These are phyloP conservation scores for Reinhardtius hippoglossoides DNA, from an alignment of 2,113 vertebrate species.

Conservation along the genomic window DNA sequence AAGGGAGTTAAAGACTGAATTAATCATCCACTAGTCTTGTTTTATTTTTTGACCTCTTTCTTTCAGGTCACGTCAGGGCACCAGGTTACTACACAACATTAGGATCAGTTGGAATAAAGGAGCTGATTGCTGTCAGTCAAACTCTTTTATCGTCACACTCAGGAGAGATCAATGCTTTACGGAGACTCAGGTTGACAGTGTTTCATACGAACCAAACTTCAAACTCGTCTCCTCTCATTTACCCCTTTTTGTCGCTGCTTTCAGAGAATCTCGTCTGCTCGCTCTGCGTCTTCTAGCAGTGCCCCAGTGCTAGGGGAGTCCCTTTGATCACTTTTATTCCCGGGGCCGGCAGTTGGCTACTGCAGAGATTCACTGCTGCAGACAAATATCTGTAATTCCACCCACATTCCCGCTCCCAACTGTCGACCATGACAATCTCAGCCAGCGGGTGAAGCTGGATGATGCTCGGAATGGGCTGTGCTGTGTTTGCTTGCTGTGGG, in stretches of 20 bases:
- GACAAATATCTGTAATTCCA: slow-evolving; percentile 25
- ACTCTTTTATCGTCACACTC: background rate
- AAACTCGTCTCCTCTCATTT: background rate
- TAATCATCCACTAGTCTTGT: slow-evolving; percentile 16
- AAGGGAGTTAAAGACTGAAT: slow-evolving; percentile 21
- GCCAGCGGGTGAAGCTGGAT: slow-evolving; percentile 8
- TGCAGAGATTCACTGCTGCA: slow-evolving; percentile 10
- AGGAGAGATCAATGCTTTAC: background rate
- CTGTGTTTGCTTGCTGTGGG: no score
- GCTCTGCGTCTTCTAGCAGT: background rate
- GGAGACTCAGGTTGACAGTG: background rate
- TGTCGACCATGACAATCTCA: background rate
- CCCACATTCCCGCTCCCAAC: slow-evolving; percentile 5
- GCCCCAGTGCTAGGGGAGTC: background rate
- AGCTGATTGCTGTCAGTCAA: background rate
- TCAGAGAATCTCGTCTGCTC: background rate
- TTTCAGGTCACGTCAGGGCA: background rate
- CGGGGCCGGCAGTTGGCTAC: slow-evolving; percentile 16
- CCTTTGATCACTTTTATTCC: slow-evolving; percentile 22
- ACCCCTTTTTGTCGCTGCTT: background rate
- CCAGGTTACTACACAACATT: background rate
- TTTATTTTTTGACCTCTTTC: no score
- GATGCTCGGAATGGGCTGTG: no score
- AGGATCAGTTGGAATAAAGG: no score
- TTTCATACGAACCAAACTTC: background rate